phyloP scores from a whole-genome alignment of 2,888 invertebrate genomes.

The Leptinotarsa rubiginosa region DNA sequence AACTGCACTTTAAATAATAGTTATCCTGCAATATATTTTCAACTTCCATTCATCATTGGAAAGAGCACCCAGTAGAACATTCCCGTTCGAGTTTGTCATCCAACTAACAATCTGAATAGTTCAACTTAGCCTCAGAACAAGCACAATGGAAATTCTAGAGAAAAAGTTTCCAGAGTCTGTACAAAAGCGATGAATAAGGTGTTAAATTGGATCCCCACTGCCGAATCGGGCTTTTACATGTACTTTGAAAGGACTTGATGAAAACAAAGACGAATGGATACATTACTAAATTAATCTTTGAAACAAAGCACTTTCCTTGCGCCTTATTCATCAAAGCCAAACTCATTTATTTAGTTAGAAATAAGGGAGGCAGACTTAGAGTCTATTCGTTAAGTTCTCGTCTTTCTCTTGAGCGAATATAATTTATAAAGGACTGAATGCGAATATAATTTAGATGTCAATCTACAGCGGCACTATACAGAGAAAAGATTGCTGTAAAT shows the following conservation, averaged over 20 bases:
- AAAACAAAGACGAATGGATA: conserved; percentile 65
- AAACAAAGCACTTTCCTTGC: conserved; percentile 64
- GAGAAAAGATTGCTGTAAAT: conserved; percentile 15
- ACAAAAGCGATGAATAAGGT: conserved; percentile 45
- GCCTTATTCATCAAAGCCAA: conserved; percentile 64
- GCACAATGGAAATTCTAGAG: conserved; percentile 25
- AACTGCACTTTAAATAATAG: no score
- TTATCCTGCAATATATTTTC: no score
- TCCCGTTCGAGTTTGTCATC: not conserved
- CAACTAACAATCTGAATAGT: conserved; percentile 22
- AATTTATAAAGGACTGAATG: conserved; percentile 54
- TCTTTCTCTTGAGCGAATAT: conserved; percentile 52
- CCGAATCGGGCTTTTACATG: conserved; percentile 44
- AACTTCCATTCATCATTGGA: no score
- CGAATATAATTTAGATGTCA: conserved; percentile 40
- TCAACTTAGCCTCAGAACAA: conserved; percentile 9
- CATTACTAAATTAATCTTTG: conserved; percentile 66
- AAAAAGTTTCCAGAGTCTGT: conserved; percentile 33
- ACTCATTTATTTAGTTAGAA: conserved; percentile 64
- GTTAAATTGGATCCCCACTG: conserved; percentile 47
- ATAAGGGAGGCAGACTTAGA: conserved; percentile 59
- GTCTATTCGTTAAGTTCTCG: conserved; percentile 59
- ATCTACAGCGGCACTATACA: conserved; percentile 15
- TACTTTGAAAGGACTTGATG: conserved; percentile 53
- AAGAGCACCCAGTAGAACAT: not conserved